phyloP scores from a whole-genome alignment of 2,888 invertebrate genomes.

The Melanostoma scalare region DNA sequence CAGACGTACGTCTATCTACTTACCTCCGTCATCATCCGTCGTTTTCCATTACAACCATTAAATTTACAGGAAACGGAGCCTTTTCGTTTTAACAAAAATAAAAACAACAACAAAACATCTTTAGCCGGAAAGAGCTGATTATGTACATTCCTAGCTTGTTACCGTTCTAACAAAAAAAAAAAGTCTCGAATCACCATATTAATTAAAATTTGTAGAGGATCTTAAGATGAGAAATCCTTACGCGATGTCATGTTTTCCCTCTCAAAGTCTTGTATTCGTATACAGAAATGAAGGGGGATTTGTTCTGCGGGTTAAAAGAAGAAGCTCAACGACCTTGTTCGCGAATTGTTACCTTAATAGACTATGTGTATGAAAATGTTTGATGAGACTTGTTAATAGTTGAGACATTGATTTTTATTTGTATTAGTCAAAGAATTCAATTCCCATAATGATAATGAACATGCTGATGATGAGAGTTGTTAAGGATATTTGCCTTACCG shows the following conservation, averaged over 20 bases:
- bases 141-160: slow-evolving; percentile 20
- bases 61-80: too few relatives aligned
- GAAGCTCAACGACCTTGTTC: slow-evolving; percentile 11
- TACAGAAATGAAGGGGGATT: background rate
- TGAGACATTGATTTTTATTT: slow-evolving; percentile 17
- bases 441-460: slow-evolving; percentile 24
- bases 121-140: slow-evolving; percentile 18
- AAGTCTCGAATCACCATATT: slow-evolving; percentile 54
- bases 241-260: slow-evolving; percentile 6
- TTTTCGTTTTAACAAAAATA: too few relatives aligned
- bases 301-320: background rate
- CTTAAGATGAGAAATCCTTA: slow-evolving; percentile 10
- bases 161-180: slow-evolving; percentile 29
- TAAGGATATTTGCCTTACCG: slow-evolving; percentile 64
- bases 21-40: background rate
- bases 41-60: too few relatives aligned
- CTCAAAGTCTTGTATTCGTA: background rate
- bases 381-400: background rate
- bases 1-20: slow-evolving; percentile 3
- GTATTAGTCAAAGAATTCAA: slow-evolving; percentile 21
- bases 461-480: slow-evolving; percentile 39
- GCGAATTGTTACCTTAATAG: slow-evolving; percentile 10
- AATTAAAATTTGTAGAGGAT: slow-evolving; percentile 48
- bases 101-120: background rate
- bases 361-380: slow-evolving; percentile 2